phyloP scores from a whole-genome alignment of 2,797 vertebrate genomes.

The Typhlichthys subterraneus region DNA sequence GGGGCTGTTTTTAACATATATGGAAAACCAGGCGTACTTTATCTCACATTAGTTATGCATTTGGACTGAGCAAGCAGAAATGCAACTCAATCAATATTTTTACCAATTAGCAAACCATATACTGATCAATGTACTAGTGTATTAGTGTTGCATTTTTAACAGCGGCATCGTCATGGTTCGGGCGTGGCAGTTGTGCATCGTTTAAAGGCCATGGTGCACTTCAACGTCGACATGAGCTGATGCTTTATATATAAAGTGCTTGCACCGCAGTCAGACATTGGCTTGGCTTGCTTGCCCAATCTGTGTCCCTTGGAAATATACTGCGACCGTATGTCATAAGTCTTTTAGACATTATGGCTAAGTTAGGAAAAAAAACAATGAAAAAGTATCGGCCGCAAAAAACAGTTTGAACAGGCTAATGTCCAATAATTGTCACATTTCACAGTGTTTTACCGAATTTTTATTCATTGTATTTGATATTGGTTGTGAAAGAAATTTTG shows the following conservation, averaged over 20 bases:
- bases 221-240: too few relatives aligned
- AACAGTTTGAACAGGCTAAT: too few relatives aligned
- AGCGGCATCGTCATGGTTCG: background rate
- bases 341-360: too few relatives aligned
- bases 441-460: constrained; percentile 22
- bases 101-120: background rate
- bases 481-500: constrained; percentile 35
- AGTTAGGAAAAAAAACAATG: too few relatives aligned
- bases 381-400: too few relatives aligned
- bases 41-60: background rate
- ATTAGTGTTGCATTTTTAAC: background rate
- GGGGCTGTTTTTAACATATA: background rate
- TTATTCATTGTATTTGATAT: constrained; percentile 7
- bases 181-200: background rate
- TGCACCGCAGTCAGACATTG: background rate
- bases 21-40: background rate
- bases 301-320: too few relatives aligned
- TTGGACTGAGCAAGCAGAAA: constrained; percentile 2
- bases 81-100: background rate
- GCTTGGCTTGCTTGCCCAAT: background rate
- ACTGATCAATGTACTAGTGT: background rate
- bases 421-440: too few relatives aligned
- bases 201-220: too few relatives aligned
- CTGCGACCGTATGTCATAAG: too few relatives aligned
- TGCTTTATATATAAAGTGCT: too few relatives aligned